phyloP scores from a whole-genome alignment of 2,797 vertebrate genomes.

The Myotis pilosus region DNA sequence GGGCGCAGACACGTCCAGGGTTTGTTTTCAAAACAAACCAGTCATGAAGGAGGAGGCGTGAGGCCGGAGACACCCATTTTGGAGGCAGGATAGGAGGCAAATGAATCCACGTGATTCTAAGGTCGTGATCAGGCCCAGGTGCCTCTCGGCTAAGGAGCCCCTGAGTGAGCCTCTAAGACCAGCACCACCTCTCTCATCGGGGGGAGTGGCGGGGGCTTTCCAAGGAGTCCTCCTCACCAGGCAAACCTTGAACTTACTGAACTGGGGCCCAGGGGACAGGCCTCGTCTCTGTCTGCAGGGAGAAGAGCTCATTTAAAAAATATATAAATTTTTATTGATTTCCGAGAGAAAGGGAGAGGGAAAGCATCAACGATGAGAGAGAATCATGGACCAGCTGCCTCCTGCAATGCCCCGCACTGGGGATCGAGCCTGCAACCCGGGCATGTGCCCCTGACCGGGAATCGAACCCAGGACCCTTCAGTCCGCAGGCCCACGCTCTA shows the following conservation, averaged over 20 bases:
- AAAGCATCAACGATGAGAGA: no score
- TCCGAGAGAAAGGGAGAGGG: no score
- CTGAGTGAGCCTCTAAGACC: background rate
- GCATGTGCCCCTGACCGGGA: no score
- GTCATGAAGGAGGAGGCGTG: background rate
- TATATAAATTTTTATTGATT: no score
- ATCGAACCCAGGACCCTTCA: no score
- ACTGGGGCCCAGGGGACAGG: background rate
- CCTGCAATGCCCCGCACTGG: no score
- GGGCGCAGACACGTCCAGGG: background rate
- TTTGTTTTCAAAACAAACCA: background rate
- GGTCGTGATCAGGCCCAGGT: accelerated
- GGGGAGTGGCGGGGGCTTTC: accelerated
- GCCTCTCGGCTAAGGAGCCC: background rate
- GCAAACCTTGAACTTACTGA: background rate
- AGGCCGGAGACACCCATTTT: background rate
- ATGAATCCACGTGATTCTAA: background rate
- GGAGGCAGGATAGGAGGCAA: background rate
- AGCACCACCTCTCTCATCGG: accelerated
- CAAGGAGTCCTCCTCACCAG: background rate
- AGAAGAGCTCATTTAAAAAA: background rate
- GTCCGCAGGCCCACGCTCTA: background rate
- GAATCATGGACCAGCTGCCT: no score
- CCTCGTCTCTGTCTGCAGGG: background rate
- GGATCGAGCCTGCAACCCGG: no score